phyloP scores from a whole-genome alignment of 2,888 invertebrate genomes.

The Schizotus pectinicornis region DNA sequence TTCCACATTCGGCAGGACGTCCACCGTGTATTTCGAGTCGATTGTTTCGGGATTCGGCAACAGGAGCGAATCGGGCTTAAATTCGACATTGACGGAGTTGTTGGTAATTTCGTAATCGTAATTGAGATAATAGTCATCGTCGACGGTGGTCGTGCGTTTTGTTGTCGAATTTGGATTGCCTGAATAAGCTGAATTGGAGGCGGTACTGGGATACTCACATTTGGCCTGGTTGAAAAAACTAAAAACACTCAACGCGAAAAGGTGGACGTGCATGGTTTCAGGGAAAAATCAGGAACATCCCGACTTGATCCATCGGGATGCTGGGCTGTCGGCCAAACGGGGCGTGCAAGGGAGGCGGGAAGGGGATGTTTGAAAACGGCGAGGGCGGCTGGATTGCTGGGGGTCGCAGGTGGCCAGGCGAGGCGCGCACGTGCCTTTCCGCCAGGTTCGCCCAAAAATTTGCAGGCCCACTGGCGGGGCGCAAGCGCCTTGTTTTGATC shows the following conservation, averaged over 20 bases:
- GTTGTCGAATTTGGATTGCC: conserved; percentile 40
- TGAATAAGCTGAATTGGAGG: conserved; percentile 7
- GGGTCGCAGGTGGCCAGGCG: conserved; percentile 7
- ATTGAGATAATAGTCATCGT: conserved; percentile 55
- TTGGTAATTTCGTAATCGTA: conserved; percentile 56
- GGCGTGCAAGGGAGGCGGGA: neutral
- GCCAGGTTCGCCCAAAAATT: neutral
- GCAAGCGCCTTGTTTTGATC: conserved; percentile 40
- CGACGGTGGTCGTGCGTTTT: conserved; percentile 44
- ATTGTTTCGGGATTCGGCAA: conserved; percentile 54
- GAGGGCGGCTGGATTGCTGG: conserved; percentile 12
- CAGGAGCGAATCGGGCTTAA: conserved; percentile 52
- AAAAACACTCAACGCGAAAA: conserved; percentile 14
- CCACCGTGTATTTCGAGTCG: conserved; percentile 56
- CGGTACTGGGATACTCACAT: conserved; percentile 21
- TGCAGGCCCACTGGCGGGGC: conserved; percentile 31
- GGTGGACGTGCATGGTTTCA: conserved; percentile 8
- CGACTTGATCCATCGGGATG: conserved; percentile 44
- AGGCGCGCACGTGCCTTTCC: neutral
- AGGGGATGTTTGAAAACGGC: conserved; percentile 2
- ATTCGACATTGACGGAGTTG: conserved; percentile 43
- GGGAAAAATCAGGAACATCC: conserved; percentile 7
- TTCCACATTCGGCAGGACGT: conserved; percentile 61
- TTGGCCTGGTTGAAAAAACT: conserved; percentile 11
- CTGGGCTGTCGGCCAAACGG: conserved; percentile 36